These are phyloP conservation scores for Melanerpes formicivorus DNA, from an alignment of 2,113 vertebrate genomes.

Conservation along the genomic window DNA sequence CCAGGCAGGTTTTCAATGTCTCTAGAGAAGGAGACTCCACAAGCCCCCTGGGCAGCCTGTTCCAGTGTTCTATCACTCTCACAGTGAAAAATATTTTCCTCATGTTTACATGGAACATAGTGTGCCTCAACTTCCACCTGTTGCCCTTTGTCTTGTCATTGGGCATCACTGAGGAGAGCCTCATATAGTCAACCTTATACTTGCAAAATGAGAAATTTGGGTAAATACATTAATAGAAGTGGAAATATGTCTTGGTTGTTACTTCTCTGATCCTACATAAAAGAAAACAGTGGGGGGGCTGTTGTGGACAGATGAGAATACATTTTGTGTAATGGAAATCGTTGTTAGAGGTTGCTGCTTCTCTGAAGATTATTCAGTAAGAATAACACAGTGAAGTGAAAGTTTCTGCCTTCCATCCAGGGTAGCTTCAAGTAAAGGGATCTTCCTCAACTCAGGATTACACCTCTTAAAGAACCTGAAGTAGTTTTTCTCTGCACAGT, in stretches of 20 bases:
- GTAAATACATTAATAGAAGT: neutral
- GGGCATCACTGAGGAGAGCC: too few relatives aligned
- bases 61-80: too few relatives aligned
- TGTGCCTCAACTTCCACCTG: too few relatives aligned
- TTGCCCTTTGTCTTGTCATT: too few relatives aligned
- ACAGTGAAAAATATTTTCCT: too few relatives aligned
- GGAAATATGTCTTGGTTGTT: neutral
- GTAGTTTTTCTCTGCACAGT: neutral
- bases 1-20: too few relatives aligned
- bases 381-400: neutral
- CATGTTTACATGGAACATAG: too few relatives aligned
- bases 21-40: too few relatives aligned
- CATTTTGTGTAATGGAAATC: neutral
- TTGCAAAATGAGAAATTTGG: neutral
- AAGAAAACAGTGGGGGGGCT: neutral
- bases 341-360: neutral
- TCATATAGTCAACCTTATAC: neutral
- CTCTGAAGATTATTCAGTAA: neutral
- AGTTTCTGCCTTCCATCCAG: neutral
- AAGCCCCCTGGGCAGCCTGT: too few relatives aligned
- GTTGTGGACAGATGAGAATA: neutral
- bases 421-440: neutral
- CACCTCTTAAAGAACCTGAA: neutral
- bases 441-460: neutral
- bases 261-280: neutral